Base-by-base conservation (phyloP, 2,888 invertebrate species). In the Caenorhabditis sp. region DNA sequence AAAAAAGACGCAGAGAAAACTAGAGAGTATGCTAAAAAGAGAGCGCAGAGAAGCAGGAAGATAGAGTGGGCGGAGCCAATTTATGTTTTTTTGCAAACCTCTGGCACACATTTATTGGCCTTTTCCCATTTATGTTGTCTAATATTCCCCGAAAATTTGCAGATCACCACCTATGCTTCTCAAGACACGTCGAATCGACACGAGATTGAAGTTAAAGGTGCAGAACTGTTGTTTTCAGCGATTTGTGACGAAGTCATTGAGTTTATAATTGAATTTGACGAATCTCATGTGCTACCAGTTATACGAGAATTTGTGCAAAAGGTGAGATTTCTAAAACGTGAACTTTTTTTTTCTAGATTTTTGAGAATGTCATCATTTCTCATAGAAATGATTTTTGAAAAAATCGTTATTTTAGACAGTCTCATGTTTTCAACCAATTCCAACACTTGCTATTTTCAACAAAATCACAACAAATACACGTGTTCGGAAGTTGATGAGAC, bases 151-250 rank as follows among this genome's bases (percentile, higher is more conserved):
- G 3, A 17, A 43, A 24, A n/a, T 43, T 62, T 59, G 3, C 62
- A 68, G 69, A 66, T 73, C 14, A 65, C 67, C 1, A 10, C 54
- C 14, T 67, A 67, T 8, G 49, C 43, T 17, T 27, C 2, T 17
- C 24, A 49, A 59, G 43, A 49, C 8, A 1, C 1, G 24, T 17
- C 3, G 5, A 8, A 23, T 14, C 43, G 27, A 14, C 37, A 21
- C 10, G 4, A 12, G 1, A 59, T 17, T 23, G 43, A 43, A 24
- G n/a, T n/a, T 5, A 59, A 43, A 49, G 49, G 49, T 3, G 59
- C 59, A 4, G 1, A 49, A 31, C 21, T 26, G 1, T 36, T 36
- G 37, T 58, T 58, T 21, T 19, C 23, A 2, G 36, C 36, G 21
- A 36, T 58, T 58, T 58, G 58, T 19, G 37, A 58, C 5, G 26